A percentile compares a stretch with the other conserved stretches of the same genome.
Evolutionary conservation across 2,113 vertebrate species (phyloP).

Genomic region (Poeciliopsis prolifica): DNA sequence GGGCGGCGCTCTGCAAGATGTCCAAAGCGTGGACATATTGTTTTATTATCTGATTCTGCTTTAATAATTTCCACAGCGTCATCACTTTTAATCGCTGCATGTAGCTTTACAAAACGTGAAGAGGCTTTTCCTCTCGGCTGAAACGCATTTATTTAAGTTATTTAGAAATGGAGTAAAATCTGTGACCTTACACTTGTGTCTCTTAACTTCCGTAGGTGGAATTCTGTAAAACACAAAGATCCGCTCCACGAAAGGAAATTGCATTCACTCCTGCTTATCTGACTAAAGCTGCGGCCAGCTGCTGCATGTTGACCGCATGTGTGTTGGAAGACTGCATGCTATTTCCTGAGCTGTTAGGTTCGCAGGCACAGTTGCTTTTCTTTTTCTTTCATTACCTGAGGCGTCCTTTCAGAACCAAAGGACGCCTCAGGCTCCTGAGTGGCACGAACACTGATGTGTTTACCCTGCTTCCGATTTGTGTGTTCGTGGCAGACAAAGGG

Average conservation of each 20-base stretch:
- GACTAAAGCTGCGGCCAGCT: conserved; percentile 61
- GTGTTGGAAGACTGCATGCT: conserved; percentile 50
- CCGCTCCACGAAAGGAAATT: conserved; percentile 37
- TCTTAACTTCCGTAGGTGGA: neutral
- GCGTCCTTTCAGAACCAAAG: conserved; percentile 24
- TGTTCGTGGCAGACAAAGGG: conserved; percentile 2
- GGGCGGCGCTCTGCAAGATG: neutral
- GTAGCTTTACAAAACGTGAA: neutral
- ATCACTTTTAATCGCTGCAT: neutral
- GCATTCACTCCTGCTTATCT: conserved; percentile 54
- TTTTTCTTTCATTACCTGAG: conserved; percentile 10
- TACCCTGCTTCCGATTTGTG: neutral
- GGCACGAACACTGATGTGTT: neutral
- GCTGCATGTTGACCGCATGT: conserved; percentile 56
- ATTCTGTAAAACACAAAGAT: conserved; percentile 29
- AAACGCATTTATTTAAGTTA: too few relatives aligned
- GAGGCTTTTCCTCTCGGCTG: neutral
- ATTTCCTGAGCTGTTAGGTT: conserved; percentile 65
- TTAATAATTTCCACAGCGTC: neutral
- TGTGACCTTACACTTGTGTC: neutral
- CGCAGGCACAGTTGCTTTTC: conserved; percentile 58
- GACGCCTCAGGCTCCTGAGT: conserved; percentile 34
- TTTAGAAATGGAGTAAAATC: neutral
- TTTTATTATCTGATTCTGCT: neutral
- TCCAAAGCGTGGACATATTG: neutral